Conservation (phyloP, 92 coral and sea anemone species). For the Chrysogorgia sp. region DNA sequence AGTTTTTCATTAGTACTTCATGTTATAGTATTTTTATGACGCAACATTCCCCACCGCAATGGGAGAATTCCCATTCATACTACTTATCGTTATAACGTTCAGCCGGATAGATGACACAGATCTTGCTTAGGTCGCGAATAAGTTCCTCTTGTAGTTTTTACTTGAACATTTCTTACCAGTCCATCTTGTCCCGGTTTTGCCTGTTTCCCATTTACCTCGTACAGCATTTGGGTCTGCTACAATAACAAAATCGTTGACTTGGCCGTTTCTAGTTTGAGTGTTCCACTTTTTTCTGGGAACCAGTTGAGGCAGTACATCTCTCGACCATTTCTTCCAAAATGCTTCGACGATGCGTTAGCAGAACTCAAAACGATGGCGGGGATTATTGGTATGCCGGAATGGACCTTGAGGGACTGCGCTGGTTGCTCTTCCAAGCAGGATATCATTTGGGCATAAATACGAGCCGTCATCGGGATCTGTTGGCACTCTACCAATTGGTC, state of each 20-base stretch:
- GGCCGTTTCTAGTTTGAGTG: constrained; percentile 25
- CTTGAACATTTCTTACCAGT: constrained; percentile 53
- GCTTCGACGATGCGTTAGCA: constrained; percentile 53
- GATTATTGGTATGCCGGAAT: constrained; percentile 47
- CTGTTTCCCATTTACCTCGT: constrained; percentile 55
- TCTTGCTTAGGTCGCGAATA: constrained; percentile 29
- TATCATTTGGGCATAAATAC: too few relatives aligned
- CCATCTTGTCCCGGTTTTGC: constrained; percentile 45
- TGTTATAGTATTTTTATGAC: neutral
- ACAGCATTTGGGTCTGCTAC: constrained; percentile 44
- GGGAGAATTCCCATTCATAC: constrained; percentile 37
- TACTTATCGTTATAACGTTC: constrained; percentile 18
- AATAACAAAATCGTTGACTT: constrained; percentile 46
- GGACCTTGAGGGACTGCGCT: constrained; percentile 38
- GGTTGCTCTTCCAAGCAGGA: constrained; percentile 56
- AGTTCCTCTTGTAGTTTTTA: constrained; percentile 36
- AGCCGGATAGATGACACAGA: constrained; percentile 23
- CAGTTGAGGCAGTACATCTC: constrained; percentile 53
- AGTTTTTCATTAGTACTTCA: too few relatives aligned
- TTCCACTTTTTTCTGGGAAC: constrained; percentile 10
- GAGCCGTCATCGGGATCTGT: too few relatives aligned
- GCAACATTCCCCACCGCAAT: constrained; percentile 32
- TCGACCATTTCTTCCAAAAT: constrained; percentile 57
- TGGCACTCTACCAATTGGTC: constrained; percentile 62
- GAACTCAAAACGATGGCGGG: constrained; percentile 54